Base-by-base conservation (phyloP, 2,113 vertebrate genomes). In the Bubalus kerabau region DNA sequence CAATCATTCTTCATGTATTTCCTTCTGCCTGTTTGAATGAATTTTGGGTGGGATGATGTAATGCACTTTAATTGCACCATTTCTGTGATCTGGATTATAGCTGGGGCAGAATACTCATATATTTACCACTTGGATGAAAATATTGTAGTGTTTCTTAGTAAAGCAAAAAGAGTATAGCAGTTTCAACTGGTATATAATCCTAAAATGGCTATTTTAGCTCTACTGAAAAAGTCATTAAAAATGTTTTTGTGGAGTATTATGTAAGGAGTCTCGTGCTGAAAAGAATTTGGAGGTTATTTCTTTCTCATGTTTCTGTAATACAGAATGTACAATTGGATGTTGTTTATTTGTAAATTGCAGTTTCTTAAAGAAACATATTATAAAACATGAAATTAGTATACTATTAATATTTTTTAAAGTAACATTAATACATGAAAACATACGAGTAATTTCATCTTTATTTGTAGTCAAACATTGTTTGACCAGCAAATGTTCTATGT, bases 171-270 rank as follows among this genome's bases (percentile, higher is more conserved):
- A 0, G 3, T 90, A 67, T 13, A 89, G 32, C 36, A 91, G 13
- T 84, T 64, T 64, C 15, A 92, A 32, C 36, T 88, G 24, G n/a
- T 92, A 62, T 11, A 67, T 52, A 80, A 90, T 5, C 19, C 74
- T 91, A 43, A 94, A 98, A 98, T 95, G 16, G 15, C 48, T 74
- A 24, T 54, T 98, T 92, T 91, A 92, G 43, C 7, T 36, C 7
- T 81, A 67, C 43, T 82, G 71, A n/a, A 32, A 83, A 14, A 86
- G 36, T 96, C 59, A 82, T 95, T 95, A 82, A 97, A 62, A 43
- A 5, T 36, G 16, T 64, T 67, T 97, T 93, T 80, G 36, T 83
- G 84, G 83, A 90, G 90, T 59, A 24, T 84, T 59, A 92, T 96
- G 40, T 85, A 59, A 81, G 59, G 24, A 81, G 5, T 76, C 54